Base-by-base conservation (phyloP, 2,113 vertebrate species). In the Casuarius casuarius region DNA sequence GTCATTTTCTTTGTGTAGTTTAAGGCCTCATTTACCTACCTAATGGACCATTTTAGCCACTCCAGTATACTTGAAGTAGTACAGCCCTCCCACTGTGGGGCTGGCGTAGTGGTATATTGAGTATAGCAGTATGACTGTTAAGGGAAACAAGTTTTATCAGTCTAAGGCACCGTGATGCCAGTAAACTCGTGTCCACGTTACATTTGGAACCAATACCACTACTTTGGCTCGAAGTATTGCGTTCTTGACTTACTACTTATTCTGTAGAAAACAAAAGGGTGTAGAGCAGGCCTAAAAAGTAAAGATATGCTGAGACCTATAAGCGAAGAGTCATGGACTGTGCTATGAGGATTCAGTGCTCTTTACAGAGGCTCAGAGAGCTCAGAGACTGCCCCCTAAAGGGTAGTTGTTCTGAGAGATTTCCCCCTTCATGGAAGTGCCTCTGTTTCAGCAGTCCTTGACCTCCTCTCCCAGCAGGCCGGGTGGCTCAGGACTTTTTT, bases 401-500 rank as follows among this genome's bases (percentile, higher is more conserved):
- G 46, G 46, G 49, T 66, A 49, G 62, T 77, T 31, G 68, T 68
- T 89, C 42, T 77, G 51, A 73, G 80, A 94, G 68, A 21, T 67
- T 94, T 88, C 84, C 68, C 68, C 85, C 75, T 90, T 49, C 28
- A 8, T 49, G 28, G 20, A 66, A 95, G 54, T 46, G 49, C 52
- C 81, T 92, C 87, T 81, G 70, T 92, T 70, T 23, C 66, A 85
- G 70, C 91, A 79, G 84, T 16, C 38, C 89, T 91, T 79, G 66
- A 21, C 7, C 22, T 56, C 70, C 84, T 92, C 80, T 92, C 79
- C 51, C 79, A 66, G 52, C 83, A 94, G 86, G 52, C 59, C 35
- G 9, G 4, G 0, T 22, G 61, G 91, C 72, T 76, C 10, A 3
- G 65, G 68, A 26, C 21, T n/a, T 35, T 83, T 77, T 48, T 44